Evolutionary conservation across 2,888 invertebrate species (phyloP).

Genomic region (Helleia helle): DNA sequence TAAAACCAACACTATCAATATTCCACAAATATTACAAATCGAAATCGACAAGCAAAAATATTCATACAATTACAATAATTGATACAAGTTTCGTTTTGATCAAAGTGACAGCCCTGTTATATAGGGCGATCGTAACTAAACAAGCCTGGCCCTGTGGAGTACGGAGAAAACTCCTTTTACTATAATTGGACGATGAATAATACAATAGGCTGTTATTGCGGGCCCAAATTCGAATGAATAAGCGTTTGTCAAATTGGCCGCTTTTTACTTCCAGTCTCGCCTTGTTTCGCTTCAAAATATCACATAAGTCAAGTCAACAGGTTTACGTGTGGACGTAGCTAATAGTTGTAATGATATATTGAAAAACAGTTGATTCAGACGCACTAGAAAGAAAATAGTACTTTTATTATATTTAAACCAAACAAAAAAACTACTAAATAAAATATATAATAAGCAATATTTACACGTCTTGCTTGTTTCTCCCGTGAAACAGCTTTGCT

Average conservation of each 20-base stretch:
- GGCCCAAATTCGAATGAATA: slow-evolving; percentile 49
- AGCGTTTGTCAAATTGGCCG: slow-evolving; percentile 32
- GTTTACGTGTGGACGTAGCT: background rate
- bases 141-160: slow-evolving; percentile 37
- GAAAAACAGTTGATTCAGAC: too few relatives aligned
- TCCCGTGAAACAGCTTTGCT: too few relatives aligned
- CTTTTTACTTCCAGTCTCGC: slow-evolving; percentile 15
- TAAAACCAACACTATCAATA: too few relatives aligned
- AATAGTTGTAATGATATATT: too few relatives aligned
- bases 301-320: background rate
- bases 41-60: too few relatives aligned
- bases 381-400: too few relatives aligned
- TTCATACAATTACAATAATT: background rate
- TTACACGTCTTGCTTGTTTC: too few relatives aligned
- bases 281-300: slow-evolving; percentile 1
- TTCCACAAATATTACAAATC: too few relatives aligned
- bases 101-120: slow-evolving; percentile 16
- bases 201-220: slow-evolving; percentile 67
- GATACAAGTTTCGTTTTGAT: background rate
- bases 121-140: slow-evolving; percentile 45
- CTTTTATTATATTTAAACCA: too few relatives aligned
- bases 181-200: slow-evolving; percentile 74
- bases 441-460: too few relatives aligned
- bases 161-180: slow-evolving; percentile 56
- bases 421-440: too few relatives aligned